Conservation (phyloP, 2,888 invertebrate genomes). For the Buathra laborator region DNA sequence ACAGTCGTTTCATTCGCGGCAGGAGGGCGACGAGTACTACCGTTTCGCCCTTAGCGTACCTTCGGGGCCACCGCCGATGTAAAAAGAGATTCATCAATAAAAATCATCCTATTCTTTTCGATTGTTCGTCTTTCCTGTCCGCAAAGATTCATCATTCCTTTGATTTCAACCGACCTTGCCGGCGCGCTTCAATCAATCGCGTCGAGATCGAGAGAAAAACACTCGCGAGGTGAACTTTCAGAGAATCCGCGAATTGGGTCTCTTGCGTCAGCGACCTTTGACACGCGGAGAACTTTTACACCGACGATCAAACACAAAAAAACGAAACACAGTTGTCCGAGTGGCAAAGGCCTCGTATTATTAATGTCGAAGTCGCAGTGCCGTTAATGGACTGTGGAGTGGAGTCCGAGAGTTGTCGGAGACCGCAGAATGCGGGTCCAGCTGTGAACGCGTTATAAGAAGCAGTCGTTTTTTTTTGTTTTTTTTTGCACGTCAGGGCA, state of each 20-base stretch:
- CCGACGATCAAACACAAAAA: background rate
- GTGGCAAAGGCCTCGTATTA: constrained; percentile 74
- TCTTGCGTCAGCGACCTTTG: constrained; percentile 10
- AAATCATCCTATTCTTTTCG: constrained; percentile 46
- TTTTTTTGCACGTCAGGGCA: constrained; percentile 68
- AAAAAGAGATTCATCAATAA: constrained; percentile 61
- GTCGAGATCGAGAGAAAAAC: background rate
- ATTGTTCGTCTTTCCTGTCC: constrained; percentile 16
- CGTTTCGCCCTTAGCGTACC: constrained; percentile 27
- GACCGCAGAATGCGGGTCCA: constrained; percentile 79
- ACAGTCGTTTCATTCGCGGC: constrained; percentile 52
- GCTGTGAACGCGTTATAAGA: constrained; percentile 80
- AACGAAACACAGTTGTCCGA: constrained; percentile 14
- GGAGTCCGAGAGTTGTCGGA: constrained; percentile 34
- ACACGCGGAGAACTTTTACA: constrained; percentile 8
- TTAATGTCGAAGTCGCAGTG: constrained; percentile 76
- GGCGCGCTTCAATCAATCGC: background rate
- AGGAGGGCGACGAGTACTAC: constrained; percentile 72
- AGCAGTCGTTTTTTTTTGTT: constrained; percentile 42
- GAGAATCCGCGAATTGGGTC: background rate
- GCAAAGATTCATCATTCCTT: constrained; percentile 53
- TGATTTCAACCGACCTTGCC: constrained; percentile 13
- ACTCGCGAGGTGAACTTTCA: background rate
- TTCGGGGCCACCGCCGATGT: constrained; percentile 37
- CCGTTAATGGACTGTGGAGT: constrained; percentile 73